Evolutionary conservation across 2,888 invertebrate genomes (phyloP).

Genomic region (Hirtodrosophila trivittata): DNA sequence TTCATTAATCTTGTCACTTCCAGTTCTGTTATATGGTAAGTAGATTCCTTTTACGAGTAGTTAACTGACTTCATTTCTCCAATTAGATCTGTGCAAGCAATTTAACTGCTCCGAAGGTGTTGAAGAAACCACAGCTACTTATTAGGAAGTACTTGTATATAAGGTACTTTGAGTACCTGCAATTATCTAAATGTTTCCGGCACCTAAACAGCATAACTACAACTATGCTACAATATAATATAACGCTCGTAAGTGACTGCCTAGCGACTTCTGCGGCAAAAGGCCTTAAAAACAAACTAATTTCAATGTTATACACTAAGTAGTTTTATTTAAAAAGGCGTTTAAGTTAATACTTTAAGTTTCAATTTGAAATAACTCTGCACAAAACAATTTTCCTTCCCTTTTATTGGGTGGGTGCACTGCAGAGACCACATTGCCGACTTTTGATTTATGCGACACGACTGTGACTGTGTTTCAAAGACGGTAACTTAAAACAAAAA

Average conservation of each 20-base stretch:
- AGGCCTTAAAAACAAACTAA: conserved; percentile 41
- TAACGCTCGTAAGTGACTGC: conserved; percentile 13
- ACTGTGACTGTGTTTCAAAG: conserved; percentile 6
- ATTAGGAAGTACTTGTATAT: conserved; percentile 13
- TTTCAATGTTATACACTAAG: conserved; percentile 49
- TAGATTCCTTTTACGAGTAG: conserved; percentile 19
- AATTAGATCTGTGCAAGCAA: neutral
- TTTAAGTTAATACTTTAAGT: conserved; percentile 23
- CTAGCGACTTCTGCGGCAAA: conserved; percentile 22
- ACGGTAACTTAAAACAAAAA: conserved; percentile 13
- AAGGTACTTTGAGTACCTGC: conserved; percentile 32
- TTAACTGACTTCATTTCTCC: conserved; percentile 6
- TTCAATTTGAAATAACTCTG: no score
- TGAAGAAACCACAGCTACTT: neutral
- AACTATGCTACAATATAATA: conserved; percentile 14
- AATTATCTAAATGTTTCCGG: conserved; percentile 68
- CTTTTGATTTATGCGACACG: conserved; percentile 48
- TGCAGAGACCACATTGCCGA: conserved; percentile 11
- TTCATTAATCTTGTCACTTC: conserved; percentile 25
- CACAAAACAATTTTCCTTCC: conserved; percentile 52
- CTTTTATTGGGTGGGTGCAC: conserved; percentile 16
- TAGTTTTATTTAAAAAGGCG: conserved; percentile 29
- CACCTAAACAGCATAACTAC: conserved; percentile 48
- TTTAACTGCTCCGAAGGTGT: neutral
- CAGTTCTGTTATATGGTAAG: conserved; percentile 28